Evolutionary conservation across 2,797 vertebrate species (phyloP).

Genomic region (Pangasius sanitwongsei): DNA sequence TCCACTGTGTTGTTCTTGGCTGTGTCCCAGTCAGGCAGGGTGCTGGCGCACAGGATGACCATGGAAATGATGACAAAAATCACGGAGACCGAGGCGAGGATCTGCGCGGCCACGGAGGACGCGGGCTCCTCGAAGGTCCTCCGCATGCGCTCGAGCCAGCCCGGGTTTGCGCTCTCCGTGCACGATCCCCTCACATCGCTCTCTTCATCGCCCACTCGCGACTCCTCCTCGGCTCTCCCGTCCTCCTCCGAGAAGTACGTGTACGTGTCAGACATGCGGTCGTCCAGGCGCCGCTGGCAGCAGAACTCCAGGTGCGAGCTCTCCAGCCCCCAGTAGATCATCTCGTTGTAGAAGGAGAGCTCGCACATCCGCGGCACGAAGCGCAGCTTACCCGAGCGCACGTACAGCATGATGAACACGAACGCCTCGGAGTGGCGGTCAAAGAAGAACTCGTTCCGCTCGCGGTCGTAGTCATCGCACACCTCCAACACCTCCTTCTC

Average conservation of each 20-base stretch:
- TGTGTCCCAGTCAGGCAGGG: conserved; percentile 94
- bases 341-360: conserved; percentile 97
- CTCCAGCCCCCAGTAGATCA: conserved; percentile 98
- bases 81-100: conserved; percentile 91
- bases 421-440: conserved; percentile 97
- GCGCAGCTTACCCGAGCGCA: conserved; percentile 93
- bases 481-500: conserved; percentile 97
- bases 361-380: conserved; percentile 97
- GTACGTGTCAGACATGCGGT: conserved; percentile 93
- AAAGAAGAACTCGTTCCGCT: conserved; percentile 97
- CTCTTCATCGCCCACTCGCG: conserved; percentile 52
- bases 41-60: conserved; percentile 96
- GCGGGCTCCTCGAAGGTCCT: conserved; percentile 94
- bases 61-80: conserved; percentile 96
- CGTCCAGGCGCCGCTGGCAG: conserved; percentile 95
- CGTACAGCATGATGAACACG: conserved; percentile 95
- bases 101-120: conserved; percentile 91
- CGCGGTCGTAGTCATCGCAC: conserved; percentile 97
- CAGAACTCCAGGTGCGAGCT: conserved; percentile 93
- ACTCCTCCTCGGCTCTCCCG: conserved; percentile 69
- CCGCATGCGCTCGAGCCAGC: conserved; percentile 92
- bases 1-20: conserved; percentile 91
- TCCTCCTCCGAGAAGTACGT: conserved; percentile 83
- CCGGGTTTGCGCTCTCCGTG: conserved; percentile 70
- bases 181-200: conserved; percentile 58